Conservation (phyloP, 30 jellyfish, hydroid and myxozoan species). For the Turritopsis rubra region DNA sequence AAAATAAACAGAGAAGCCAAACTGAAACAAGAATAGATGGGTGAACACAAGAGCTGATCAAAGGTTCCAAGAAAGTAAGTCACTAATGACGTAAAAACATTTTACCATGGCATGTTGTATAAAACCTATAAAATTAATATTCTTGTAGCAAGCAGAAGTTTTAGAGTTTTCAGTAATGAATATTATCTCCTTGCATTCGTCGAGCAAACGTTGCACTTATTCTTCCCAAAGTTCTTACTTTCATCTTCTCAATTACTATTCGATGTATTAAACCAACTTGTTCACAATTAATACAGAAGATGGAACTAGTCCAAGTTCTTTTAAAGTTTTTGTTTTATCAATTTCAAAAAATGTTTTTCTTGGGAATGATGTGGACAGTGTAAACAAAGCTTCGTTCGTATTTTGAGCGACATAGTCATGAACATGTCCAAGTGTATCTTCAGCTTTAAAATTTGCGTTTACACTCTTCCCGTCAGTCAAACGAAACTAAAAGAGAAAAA, state of each 20-base stretch:
- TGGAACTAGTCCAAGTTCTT: slow-evolving; percentile 87
- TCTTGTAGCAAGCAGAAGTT: neutral
- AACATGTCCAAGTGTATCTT: slow-evolving; percentile 46
- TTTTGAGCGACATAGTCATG: slow-evolving; percentile 41
- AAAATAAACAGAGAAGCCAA: no score
- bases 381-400: slow-evolving; percentile 61
- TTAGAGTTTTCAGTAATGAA: neutral
- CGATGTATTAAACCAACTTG: slow-evolving; percentile 9
- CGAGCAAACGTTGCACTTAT: neutral
- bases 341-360: slow-evolving; percentile 54
- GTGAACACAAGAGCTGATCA: neutral
- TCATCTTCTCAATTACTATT: neutral
- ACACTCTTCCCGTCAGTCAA: slow-evolving; percentile 71
- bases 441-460: slow-evolving; percentile 61
- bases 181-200: neutral
- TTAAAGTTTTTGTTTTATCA: slow-evolving; percentile 58
- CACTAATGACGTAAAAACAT: no score
- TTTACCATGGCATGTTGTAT: no score
- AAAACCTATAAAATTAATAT: no score
- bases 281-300: slow-evolving; percentile 64
- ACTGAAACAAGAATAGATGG: neutral
- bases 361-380: slow-evolving; percentile 85
- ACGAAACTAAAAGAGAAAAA: slow-evolving; percentile 50
- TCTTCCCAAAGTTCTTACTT: neutral
- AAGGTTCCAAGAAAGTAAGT: no score